Conservation (phyloP, 2,113 vertebrate genomes). For the Climacteris rufus region DNA sequence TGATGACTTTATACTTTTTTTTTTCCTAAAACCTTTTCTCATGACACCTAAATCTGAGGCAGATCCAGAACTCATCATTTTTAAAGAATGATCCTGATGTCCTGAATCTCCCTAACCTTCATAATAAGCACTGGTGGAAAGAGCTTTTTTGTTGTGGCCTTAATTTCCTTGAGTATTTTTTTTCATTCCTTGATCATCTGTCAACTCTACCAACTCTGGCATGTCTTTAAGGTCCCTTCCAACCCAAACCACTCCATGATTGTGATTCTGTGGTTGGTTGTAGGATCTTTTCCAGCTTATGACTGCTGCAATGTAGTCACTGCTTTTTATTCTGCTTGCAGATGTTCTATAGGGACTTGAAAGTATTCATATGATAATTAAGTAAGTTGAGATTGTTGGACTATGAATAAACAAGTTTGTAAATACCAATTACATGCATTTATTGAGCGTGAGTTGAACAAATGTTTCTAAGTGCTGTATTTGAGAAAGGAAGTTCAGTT, state of each 20-base stretch:
- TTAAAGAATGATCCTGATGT: not conserved
- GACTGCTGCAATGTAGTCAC: not conserved
- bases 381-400: not conserved
- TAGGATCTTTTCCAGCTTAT: not conserved
- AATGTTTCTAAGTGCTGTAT: not conserved
- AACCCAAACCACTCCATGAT: not conserved
- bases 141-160: not conserved
- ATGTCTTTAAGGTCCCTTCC: not conserved
- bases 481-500: constrained; percentile 7
- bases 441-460: not conserved
- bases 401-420: constrained; percentile 4
- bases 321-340: not conserved
- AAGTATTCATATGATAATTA: constrained; percentile 25
- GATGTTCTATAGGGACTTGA: not conserved
- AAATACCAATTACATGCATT: constrained; percentile 29
- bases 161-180: not conserved
- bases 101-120: not conserved
- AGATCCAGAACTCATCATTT: not conserved
- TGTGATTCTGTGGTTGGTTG: not conserved
- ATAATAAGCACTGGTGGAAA: not conserved
- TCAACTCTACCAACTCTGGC: not conserved
- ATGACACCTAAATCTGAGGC: not conserved
- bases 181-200: not conserved
- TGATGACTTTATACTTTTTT: not conserved
- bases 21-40: not conserved